Evolutionary conservation across 2,797 vertebrate species (phyloP).

Genomic region (Mastacembelus armatus): DNA sequence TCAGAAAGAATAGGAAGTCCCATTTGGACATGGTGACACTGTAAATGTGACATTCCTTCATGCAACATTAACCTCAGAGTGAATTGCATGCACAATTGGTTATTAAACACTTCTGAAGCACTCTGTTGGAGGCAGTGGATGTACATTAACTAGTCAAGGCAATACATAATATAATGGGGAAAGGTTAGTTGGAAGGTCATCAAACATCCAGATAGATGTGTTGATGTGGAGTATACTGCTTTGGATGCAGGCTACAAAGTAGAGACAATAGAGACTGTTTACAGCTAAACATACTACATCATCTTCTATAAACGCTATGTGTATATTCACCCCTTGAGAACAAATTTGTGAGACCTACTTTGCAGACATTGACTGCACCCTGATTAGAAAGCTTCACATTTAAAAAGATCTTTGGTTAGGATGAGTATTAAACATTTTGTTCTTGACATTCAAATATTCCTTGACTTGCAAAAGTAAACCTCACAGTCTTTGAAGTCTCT

Average conservation of each 20-base stretch:
- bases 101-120: conserved; percentile 88
- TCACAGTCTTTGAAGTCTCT: neutral
- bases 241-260: conserved; percentile 29
- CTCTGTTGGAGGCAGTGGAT: conserved; percentile 83
- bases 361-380: conserved; percentile 13
- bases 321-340: conserved; percentile 26
- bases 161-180: conserved; percentile 75
- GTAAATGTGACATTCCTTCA: conserved; percentile 89
- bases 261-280: conserved; percentile 27
- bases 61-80: conserved; percentile 86
- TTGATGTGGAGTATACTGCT: conserved; percentile 35
- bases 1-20: conserved; percentile 73
- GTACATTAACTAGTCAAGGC: conserved; percentile 82
- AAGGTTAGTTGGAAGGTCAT: conserved; percentile 79
- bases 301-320: conserved; percentile 14
- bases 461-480: too few relatives aligned
- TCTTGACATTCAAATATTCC: too few relatives aligned
- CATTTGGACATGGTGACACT: conserved; percentile 82
- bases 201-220: conserved; percentile 67
- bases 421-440: too few relatives aligned
- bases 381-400: conserved; percentile 15
- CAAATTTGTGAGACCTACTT: conserved; percentile 30
- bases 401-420: conserved; percentile 8
- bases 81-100: conserved; percentile 88
- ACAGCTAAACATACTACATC: conserved; percentile 18